Conservation (phyloP, 2,797 vertebrate genomes). For the Rhynchonycteris naso region DNA sequence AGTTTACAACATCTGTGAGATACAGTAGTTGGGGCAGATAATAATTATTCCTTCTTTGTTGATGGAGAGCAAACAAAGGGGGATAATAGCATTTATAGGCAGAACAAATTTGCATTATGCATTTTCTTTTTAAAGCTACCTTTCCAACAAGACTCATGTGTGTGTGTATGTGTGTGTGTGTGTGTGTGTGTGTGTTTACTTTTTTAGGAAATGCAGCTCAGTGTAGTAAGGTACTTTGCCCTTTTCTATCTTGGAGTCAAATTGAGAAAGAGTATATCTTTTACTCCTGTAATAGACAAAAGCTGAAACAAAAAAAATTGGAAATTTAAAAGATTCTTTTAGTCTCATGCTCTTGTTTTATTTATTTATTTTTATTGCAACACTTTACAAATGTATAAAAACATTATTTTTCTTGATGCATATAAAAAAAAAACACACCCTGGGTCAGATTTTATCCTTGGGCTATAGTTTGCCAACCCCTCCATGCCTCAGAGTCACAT, state of each 20-base stretch:
- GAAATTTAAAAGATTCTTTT: not conserved
- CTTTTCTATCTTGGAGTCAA: not conserved
- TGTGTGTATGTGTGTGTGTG: not conserved
- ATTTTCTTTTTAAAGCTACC: not conserved
- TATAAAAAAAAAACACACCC: not conserved
- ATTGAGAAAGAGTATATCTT: not conserved
- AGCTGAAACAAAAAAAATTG: not conserved
- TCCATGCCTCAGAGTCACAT: not conserved
- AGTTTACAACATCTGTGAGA: conserved; percentile 13
- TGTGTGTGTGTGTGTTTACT: not conserved
- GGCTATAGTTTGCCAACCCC: not conserved
- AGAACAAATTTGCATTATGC: not conserved
- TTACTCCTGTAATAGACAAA: not conserved
- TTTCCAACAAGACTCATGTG: not conserved
- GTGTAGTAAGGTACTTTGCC: not conserved
- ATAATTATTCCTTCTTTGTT: not conserved
- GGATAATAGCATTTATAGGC: not conserved
- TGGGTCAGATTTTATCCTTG: not conserved
- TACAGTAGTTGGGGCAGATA: not conserved
- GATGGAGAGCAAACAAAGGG: not conserved
- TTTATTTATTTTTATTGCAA: not conserved
- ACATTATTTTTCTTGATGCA: not conserved
- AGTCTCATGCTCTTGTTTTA: not conserved
- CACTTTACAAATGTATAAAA: not conserved
- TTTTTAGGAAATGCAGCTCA: conserved; percentile 11